These are phyloP conservation scores for Oncorhynchus masou DNA, from an alignment of 2,113 vertebrate species.

Conservation along the genomic window DNA sequence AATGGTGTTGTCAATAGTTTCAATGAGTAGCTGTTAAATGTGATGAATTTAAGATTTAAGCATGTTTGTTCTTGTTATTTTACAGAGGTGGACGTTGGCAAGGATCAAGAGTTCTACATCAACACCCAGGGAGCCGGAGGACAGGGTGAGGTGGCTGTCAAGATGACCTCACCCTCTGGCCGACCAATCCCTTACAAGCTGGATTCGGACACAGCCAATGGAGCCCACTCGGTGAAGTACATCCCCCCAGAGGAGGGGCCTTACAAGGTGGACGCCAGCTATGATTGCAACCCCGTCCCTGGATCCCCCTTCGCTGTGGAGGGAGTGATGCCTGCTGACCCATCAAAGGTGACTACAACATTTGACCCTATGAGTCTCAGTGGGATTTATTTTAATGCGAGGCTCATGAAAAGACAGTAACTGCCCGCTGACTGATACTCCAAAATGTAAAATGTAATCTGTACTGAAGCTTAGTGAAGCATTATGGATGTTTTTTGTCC, in stretches of 20 bases:
- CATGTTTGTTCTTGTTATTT: slow-evolving; percentile 14
- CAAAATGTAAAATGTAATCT: no score
- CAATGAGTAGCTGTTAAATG: no score
- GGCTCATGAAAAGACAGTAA: no score
- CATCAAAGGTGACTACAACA: slow-evolving; percentile 77
- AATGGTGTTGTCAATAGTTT: neutral
- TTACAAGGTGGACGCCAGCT: slow-evolving; percentile 90
- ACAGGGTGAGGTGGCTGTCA: slow-evolving; percentile 85
- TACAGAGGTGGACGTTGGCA: slow-evolving; percentile 89
- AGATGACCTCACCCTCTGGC: slow-evolving; percentile 86
- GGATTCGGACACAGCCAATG: slow-evolving; percentile 79
- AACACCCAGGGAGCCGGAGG: slow-evolving; percentile 86
- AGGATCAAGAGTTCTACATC: slow-evolving; percentile 85
- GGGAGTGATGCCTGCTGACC: slow-evolving; percentile 87
- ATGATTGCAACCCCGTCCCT: slow-evolving; percentile 87
- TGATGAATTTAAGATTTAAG: neutral
- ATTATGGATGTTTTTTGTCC: no score
- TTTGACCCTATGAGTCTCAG: no score
- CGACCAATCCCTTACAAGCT: slow-evolving; percentile 88
- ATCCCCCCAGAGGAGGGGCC: slow-evolving; percentile 89
- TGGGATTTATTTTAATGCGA: no score
- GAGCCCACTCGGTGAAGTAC: slow-evolving; percentile 81
- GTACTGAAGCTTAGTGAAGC: slow-evolving; percentile 53
- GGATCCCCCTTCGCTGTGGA: slow-evolving; percentile 92
- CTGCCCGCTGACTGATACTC: no score